These are phyloP conservation scores for Magallana nippona DNA, from an alignment of 2,888 invertebrate species.

Conservation along the genomic window DNA sequence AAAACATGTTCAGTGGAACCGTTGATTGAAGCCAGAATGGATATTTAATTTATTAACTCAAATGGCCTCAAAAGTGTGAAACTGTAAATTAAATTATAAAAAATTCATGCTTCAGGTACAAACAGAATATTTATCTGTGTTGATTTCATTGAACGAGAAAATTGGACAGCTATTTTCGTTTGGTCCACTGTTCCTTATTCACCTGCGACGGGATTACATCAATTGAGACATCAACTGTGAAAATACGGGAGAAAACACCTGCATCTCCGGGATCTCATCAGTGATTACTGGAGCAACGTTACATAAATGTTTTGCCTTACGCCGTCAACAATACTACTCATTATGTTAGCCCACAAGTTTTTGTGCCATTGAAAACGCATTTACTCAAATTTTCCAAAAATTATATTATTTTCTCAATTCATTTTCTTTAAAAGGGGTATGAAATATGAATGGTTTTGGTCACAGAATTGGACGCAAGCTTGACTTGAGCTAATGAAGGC, in stretches of 20 bases:
- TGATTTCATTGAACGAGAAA: constrained; percentile 14
- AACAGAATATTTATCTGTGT: background rate
- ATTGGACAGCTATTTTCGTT: constrained; percentile 13
- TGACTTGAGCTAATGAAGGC: background rate
- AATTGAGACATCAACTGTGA: constrained; percentile 32
- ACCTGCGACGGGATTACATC: background rate
- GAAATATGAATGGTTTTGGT: constrained; percentile 1
- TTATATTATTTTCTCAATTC: constrained; percentile 13
- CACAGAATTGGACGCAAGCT: background rate
- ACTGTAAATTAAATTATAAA: background rate
- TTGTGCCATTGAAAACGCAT: constrained; percentile 25
- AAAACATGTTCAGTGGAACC: background rate
- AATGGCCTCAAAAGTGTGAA: background rate
- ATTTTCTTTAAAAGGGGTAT: background rate
- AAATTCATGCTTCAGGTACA: constrained; percentile 12
- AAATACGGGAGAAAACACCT: constrained; percentile 21
- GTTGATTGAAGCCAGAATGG: background rate
- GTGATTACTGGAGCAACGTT: constrained; percentile 11
- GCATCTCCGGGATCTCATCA: constrained; percentile 2
- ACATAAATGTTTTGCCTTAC: background rate
- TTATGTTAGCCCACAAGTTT: background rate
- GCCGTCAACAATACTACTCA: background rate
- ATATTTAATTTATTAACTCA: constrained; percentile 3
- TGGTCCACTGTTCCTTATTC: background rate
- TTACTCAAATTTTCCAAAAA: background rate